These are phyloP conservation scores for Loris lydekkerianus DNA, from an alignment of 2,797 vertebrate genomes.

Conservation along the genomic window DNA sequence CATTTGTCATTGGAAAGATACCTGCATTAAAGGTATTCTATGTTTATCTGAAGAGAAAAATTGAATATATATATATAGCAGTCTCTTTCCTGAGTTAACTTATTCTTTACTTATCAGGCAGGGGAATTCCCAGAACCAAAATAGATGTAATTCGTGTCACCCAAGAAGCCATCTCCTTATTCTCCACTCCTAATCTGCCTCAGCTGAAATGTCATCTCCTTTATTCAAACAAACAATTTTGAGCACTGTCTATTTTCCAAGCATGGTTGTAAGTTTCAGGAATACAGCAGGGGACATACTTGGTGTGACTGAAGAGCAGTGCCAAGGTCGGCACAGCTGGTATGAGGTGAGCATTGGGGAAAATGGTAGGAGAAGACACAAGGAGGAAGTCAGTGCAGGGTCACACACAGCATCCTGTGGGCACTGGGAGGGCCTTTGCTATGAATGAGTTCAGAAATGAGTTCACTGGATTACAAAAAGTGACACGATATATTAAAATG, in stretches of 20 bases:
- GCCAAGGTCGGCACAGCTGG: not conserved
- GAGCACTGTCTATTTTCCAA: not conserved
- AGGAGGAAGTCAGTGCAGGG: too few relatives aligned
- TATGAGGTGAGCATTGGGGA: not conserved
- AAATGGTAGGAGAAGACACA: not conserved
- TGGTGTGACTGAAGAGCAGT: not conserved
- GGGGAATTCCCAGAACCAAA: not conserved
- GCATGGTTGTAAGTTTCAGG: not conserved
- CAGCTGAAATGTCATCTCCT: not conserved
- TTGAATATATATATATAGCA: not conserved
- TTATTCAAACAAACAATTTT: conserved; percentile 7
- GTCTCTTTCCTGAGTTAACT: not conserved
- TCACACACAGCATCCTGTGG: not conserved
- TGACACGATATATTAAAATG: not conserved
- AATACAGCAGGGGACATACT: not conserved
- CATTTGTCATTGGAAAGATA: not conserved
- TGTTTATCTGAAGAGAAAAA: conserved; percentile 20
- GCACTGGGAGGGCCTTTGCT: not conserved
- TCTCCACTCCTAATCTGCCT: not conserved
- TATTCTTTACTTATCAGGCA: not conserved
- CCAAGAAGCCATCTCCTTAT: not conserved
- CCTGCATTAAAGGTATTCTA: not conserved
- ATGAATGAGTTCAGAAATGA: not conserved
- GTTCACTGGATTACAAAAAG: not conserved
- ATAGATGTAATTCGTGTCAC: not conserved